Evolutionary conservation across 1,140 invertebrate species (phyloP), one percentile per base, ranked within the genome.

Genomic region (Ganaspis sp.): DNA sequence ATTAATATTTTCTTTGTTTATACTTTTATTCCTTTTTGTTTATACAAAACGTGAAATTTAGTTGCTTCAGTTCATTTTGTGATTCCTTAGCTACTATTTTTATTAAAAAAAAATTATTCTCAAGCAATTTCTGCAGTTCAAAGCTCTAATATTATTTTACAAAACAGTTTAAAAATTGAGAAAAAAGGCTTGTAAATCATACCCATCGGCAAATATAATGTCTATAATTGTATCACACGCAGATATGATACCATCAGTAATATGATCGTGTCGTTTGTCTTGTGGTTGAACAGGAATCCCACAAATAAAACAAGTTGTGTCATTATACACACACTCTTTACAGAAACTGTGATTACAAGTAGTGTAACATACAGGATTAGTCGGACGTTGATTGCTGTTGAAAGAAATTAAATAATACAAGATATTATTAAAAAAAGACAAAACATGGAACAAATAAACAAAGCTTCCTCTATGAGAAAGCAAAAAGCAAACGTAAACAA

Each of bases 281-380:
- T 69, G 79, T 9, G 81, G 78, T 64, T 81, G 49, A 0, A 86
- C 78, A 21, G 87, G 86, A 73, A 82, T 74, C 0, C 78, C 69
- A 69, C 90, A 91, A 72, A 69, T 69, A 8, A 37, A 0, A 76
- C 90, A 91, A 40, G 26, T 69, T 1, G 72, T 73, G 15, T 74
- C 12, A 21, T 64, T 73, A 1, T 72, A 15, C n/a, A 85, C 53
- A 69, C 89, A 90, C 8, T 82, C 37, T 0, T 29, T 19, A 40
- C 89, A 90, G 37, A 88, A 88, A 53, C 86, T 87, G 53, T 90
- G 88, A 5, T 77, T 85, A 74, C 89, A 90, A 73, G 73, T 87
- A 12, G 70, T 77, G 21, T 84, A 85, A 40, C 83, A 84, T 12
- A 81, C 34, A 17, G 89, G 83, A 74, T 81, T 78, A 19, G 38